Base-by-base conservation (phyloP, 1,140 invertebrate species). In the Drosophila bifasciata region DNA sequence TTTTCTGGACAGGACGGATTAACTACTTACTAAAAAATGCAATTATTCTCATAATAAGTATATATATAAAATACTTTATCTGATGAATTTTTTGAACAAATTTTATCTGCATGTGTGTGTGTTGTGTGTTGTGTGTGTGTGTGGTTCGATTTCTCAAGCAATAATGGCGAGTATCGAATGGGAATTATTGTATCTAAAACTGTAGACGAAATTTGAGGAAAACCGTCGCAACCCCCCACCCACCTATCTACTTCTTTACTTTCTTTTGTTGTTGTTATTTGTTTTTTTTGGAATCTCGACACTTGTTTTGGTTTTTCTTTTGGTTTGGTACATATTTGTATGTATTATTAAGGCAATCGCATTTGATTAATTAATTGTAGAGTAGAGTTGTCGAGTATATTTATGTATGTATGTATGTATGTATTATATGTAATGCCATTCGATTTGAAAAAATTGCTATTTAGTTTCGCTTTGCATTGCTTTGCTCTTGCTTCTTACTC, bases 1-100 rank as follows among this genome's bases (percentile, higher is more conserved):
- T 85, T 49, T 46, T 88, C 46, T 41, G 81, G 81, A 86, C 81
- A 86, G 81, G 81, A 86, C 81, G 81, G 81, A 86, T 88, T 88
- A 81, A 81, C 81, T 86, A 86, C 81, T 72, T 88, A 88, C 78
- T 67, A 86, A 86, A 85, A 86, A 85, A 85, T 84, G 79, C 79
- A 75, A 83, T 69, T 70, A 53, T 80, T 83, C 75, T 70, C 50
- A 74, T 68, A 28, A 74, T 68, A 28, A 36, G 32, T 32, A 19
- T 60, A 48, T 32, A 56, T 17, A n/a, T n/a, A n/a, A 28, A 40
- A 50, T 55, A 66, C 23, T 55, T 48, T 36, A 57, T 69, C 63
- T n/a, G 64, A 70, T 68, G 66, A 45, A 69, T 32, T 46, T 41
- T 15, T 44, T 50, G 43, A 70, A 70, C 52, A 36, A 69, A 70